Base-by-base conservation (phyloP, 2,113 vertebrate species). In the Castor canadensis region DNA sequence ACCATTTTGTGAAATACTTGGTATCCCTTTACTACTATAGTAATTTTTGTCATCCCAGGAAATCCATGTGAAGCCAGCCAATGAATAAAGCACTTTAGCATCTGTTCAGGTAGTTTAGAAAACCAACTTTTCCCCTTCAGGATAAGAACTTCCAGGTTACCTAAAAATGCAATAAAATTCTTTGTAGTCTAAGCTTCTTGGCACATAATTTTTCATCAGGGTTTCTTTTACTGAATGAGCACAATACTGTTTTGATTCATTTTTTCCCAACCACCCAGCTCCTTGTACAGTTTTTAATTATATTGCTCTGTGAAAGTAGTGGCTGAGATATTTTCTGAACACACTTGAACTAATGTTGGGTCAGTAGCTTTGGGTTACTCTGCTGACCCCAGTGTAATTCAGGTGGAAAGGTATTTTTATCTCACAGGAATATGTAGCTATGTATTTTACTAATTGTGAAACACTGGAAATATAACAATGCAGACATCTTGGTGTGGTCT, bases 161-260 rank as follows among this genome's bases (percentile, higher is more conserved):
- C 96, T 97, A 97, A 97, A 97, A 97, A 97, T 97, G 97, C 97
- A 98, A 98, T 98, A 98, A 97, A 98, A 87, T 90, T 96, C 83
- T 94, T 96, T 96, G 64, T 96, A 97, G 94, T 96, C 52, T 97
- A 95, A 89, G 89, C 94, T 98, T 97, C 93, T 98, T 96, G 96
- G 97, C 96, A 97, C 90, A 97, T 97, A 96, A 80, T 97, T 95
- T 97, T 96, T 95, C 95, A 96, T 95, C 95, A 96, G 97, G 95
- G 94, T 96, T 97, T 95, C 92, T 91, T 96, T 95, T 94, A 96
- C 90, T 92, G 92, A 97, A 93, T 88, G 96, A 98, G 97, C 97
- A 97, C 97, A 97, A 97, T 91, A 95, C 76, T 94, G 28, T 94
- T 95, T 96, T 88, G 30, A 94, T 90, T 91, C 47, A 91, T 87